Base-by-base conservation (phyloP, 2,888 invertebrate species). In the Polymixis flavicincta region DNA sequence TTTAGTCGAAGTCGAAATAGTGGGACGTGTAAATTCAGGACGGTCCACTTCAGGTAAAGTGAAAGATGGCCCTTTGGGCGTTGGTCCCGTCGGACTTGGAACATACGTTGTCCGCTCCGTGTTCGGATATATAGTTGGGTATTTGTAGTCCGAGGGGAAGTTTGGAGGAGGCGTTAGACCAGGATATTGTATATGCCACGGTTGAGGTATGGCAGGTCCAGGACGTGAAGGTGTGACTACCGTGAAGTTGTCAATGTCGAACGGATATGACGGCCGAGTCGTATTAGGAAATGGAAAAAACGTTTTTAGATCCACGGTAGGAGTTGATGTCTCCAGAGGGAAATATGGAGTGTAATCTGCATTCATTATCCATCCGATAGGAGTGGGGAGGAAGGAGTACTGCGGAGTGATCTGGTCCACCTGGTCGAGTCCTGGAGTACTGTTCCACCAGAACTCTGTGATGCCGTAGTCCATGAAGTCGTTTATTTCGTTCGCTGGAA, bases 381-480 rank as follows among this genome's bases (percentile, higher is more conserved):
- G 65, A 3, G 50, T 65, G 0, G 65, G 14, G 32, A 65, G 50
- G 52, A 71, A 71, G 7, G n/a, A 4, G 50, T 68, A 52, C 50
- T 37, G 70, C 4, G 37, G 32, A 14, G 70, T 68, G 37, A 52
- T 25, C 22, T 25, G 71, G 52, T 42, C 8, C 11, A 42, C 52
- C 17, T 71, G 69, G 22, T 71, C 22, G 25, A 69, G 52, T 69
- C 37, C 22, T 19, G 69, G 71, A 14, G 69, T 52, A 17, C 52
- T 7, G 22, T 28, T 69, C 71, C 71, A 70, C 71, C 70, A 69
- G 42, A 52, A 17, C 7, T 71, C 17, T 11, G 71, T 71, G 13
- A 70, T 70, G 52, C 52, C 52, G 17, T 71, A 70, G 28, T 71
- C 71, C 13, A 71, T 7, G 25, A 71, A 70, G 3, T 28, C 52